Evolutionary conservation across 2,113 vertebrate genomes (phyloP).

Genomic region (Chrysemys picta): DNA sequence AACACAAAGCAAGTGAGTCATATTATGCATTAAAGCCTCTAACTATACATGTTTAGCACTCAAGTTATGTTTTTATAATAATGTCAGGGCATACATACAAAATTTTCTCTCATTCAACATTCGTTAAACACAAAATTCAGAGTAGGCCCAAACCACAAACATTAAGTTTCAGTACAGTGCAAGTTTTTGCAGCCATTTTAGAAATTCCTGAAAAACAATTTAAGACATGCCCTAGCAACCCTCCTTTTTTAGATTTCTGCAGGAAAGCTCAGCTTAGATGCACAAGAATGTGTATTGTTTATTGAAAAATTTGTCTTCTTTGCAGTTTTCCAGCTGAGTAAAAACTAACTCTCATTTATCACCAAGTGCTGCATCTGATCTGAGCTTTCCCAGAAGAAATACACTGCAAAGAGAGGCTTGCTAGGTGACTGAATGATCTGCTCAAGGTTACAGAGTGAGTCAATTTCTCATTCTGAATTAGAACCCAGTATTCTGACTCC

Average conservation of each 20-base stretch:
- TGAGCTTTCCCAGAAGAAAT: constrained; percentile 35
- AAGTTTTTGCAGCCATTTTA: background rate
- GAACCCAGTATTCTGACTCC: constrained; percentile 47
- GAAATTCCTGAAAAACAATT: background rate
- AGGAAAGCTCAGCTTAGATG: background rate
- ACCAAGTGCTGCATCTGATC: background rate
- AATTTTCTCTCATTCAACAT: background rate
- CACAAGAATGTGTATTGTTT: background rate
- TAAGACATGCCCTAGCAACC: background rate
- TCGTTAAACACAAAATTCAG: background rate
- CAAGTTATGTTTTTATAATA: background rate
- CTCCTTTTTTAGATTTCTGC: background rate
- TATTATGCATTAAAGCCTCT: background rate
- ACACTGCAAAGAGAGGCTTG: constrained; percentile 8
- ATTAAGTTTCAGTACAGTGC: background rate
- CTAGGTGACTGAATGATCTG: background rate
- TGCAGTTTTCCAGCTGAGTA: background rate
- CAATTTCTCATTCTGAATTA: constrained; percentile 51
- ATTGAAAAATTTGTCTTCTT: background rate
- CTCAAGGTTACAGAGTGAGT: constrained; percentile 61
- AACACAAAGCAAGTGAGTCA: background rate
- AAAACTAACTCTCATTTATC: background rate
- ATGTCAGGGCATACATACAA: rapidly evolving
- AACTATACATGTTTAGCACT: background rate
- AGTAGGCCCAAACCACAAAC: rapidly evolving